These are phyloP conservation scores for Rhinoderma darwinii DNA, from an alignment of 2,113 vertebrate genomes.

Conservation along the genomic window DNA sequence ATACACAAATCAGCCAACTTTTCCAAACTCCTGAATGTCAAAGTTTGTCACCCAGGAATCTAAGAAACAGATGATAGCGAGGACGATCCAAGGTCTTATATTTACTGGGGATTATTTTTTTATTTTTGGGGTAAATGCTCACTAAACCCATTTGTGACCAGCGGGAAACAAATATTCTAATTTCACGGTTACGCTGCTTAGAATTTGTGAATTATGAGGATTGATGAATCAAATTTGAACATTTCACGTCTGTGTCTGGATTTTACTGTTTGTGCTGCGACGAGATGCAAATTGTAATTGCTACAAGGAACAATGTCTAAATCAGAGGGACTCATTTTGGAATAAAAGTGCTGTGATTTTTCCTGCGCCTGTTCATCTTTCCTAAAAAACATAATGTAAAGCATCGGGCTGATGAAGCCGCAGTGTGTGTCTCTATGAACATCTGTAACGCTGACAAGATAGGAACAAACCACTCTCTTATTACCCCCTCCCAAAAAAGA, in stretches of 20 bases:
- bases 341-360: neutral
- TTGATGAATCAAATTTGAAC: neutral
- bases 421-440: neutral
- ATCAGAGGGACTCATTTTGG: neutral
- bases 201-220: neutral
- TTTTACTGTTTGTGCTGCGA: neutral
- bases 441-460: neutral
- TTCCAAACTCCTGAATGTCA: no score
- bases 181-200: neutral
- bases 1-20: no score
- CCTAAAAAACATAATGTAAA: neutral
- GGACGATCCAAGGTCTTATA: no score
- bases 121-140: no score
- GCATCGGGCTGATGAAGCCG: neutral
- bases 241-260: neutral
- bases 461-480: neutral
- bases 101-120: no score
- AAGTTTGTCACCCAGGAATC: no score
- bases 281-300: constrained; percentile 9
- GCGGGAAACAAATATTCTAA: neutral
- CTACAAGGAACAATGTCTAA: neutral
- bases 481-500: neutral
- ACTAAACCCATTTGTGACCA: neutral
- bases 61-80: no score
- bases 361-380: neutral